Evolutionary conservation across 1,140 invertebrate genomes (phyloP).

Genomic region (Listronotus oregonensis): DNA sequence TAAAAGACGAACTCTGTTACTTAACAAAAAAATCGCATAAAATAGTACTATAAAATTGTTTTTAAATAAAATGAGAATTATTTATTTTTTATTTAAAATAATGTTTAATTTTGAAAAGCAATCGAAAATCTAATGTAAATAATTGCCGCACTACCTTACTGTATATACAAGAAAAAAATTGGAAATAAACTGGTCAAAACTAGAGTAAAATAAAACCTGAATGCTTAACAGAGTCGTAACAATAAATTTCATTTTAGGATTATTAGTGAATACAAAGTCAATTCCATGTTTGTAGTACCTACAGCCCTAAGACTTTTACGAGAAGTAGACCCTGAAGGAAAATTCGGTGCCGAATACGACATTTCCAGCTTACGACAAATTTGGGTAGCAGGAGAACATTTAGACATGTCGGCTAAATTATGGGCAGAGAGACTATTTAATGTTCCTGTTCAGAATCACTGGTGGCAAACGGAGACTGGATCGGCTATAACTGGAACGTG

Average conservation of each 20-base stretch:
- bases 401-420: conserved; percentile 86
- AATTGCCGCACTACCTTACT: too few relatives aligned
- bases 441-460: conserved; percentile 89
- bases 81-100: too few relatives aligned
- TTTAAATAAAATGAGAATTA: too few relatives aligned
- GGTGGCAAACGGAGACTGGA: conserved; percentile 96
- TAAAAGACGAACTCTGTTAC: too few relatives aligned
- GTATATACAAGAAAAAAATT: too few relatives aligned
- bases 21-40: too few relatives aligned
- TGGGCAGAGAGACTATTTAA: conserved; percentile 84
- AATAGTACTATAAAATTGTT: too few relatives aligned
- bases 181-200: too few relatives aligned
- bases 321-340: conserved; percentile 72
- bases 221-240: too few relatives aligned
- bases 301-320: conserved; percentile 86
- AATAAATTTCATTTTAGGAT: conserved; percentile 63
- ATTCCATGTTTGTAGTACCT: conserved; percentile 85
- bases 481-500: conserved; percentile 86
- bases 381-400: conserved; percentile 92
- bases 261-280: conserved; percentile 84
- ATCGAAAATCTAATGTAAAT: too few relatives aligned
- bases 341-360: conserved; percentile 70
- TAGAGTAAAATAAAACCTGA: too few relatives aligned
- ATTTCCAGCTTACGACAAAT: conserved; percentile 75
- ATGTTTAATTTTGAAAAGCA: too few relatives aligned